Evolutionary conservation across 2,888 invertebrate species (phyloP).

Genomic region (Fragum fragum): DNA sequence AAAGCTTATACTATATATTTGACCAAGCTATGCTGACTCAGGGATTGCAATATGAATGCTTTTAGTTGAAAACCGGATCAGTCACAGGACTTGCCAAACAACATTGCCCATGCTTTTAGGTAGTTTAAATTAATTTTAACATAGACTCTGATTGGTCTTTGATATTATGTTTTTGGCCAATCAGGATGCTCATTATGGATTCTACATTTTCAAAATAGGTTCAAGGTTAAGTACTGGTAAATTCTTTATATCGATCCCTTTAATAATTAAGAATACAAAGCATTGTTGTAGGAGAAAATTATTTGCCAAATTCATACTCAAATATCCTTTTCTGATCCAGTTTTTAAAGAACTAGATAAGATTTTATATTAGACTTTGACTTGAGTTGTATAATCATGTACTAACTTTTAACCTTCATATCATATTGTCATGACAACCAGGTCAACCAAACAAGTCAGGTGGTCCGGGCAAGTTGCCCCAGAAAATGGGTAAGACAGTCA

Average conservation of each 20-base stretch:
- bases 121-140: too few relatives aligned
- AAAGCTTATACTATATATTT: neutral
- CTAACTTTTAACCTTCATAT: neutral
- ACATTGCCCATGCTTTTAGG: too few relatives aligned
- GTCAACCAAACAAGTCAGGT: constrained; percentile 53
- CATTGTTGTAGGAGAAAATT: too few relatives aligned
- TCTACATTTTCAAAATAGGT: too few relatives aligned
- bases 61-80: neutral
- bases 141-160: too few relatives aligned
- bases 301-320: too few relatives aligned
- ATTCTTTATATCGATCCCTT: too few relatives aligned
- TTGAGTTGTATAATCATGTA: constrained; percentile 1
- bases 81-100: neutral
- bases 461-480: constrained; percentile 44
- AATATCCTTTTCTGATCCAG: neutral
- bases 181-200: too few relatives aligned
- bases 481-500: constrained; percentile 29
- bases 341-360: neutral
- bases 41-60: neutral
- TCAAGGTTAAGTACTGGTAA: too few relatives aligned
- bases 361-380: neutral
- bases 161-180: too few relatives aligned
- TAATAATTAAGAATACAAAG: too few relatives aligned
- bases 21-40: neutral
- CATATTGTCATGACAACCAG: constrained; percentile 57